Evolutionary conservation across 2,797 vertebrate species (phyloP), one percentile per base, ranked within the genome.

Genomic region (Sebastes steindachneri): DNA sequence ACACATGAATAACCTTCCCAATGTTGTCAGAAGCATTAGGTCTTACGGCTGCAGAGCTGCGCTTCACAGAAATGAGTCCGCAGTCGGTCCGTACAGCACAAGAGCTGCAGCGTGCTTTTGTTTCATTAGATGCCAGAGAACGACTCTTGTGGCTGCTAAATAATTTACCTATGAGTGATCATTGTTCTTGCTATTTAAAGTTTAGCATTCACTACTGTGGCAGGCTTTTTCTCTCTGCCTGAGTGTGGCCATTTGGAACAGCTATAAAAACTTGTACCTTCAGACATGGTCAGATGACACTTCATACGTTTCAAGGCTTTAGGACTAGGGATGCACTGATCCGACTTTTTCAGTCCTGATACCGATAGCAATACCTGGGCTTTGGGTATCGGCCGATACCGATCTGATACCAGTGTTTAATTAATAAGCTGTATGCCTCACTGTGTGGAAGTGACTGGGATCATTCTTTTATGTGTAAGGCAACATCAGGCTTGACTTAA

Each of bases 1-100:
- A 80, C 90, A 82, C 90, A 87, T 88, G 88, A 87, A 75, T 82
- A 78, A 53, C 65, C 68, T 75, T 63, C 59, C 69, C 57, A 51
- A 72, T 68, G 75, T 84, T 70, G 73, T 86, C 89, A 86, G 73
- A 86, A 78, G 79, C 73, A 70, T 76, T 86, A 31, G 58, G 59
- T 77, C 78, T 83, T 59, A 51, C 15, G 53, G 83, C 68, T 67
- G 73, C 82, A 62, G 73, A 62, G 59, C 58, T 21, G 35, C 0
- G 19, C 54, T 51, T 67, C 60, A 48, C 37, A 37, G 7, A 85
- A 28, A 58, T 63, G 68, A 48, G 10, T 70, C 15, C 29, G 55
- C 25, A 68, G 35, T 71, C 9, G 55, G 51, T 53, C n/a, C 9
- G 9, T 66, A 29, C 35, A 55, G 21, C 9, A 17, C 31, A 29